Evolutionary conservation across 2,888 invertebrate species (phyloP).

Genomic region (Schizaphis graminum): DNA sequence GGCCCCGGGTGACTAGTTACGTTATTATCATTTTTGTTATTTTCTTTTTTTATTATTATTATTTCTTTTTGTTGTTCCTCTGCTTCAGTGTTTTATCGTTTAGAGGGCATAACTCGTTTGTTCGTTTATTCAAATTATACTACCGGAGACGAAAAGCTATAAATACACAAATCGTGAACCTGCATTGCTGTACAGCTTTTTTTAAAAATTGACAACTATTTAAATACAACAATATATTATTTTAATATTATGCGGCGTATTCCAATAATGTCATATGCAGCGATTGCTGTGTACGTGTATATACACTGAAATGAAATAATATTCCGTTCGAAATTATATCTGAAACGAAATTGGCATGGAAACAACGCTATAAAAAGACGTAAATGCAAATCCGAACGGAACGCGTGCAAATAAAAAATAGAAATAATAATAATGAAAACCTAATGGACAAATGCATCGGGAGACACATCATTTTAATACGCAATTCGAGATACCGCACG

Average conservation of each 20-base stretch:
- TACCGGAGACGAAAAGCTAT: neutral
- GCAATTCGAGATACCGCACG: constrained; percentile 11
- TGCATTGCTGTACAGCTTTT: neutral
- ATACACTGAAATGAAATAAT: neutral
- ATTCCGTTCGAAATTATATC: neutral
- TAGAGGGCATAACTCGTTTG: neutral
- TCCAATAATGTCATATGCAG: neutral
- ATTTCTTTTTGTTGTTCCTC: constrained; percentile 7
- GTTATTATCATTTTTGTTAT: constrained; percentile 45
- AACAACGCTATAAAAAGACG: neutral
- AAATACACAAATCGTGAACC: constrained; percentile 7
- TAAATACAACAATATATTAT: neutral
- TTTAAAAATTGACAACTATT: neutral
- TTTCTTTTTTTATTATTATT: constrained; percentile 17
- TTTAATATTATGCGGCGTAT: neutral
- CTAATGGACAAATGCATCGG: neutral
- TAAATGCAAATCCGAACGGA: constrained; percentile 19
- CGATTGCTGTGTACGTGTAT: neutral
- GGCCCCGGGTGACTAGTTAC: constrained; percentile 55
- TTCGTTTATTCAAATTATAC: constrained; percentile 8
- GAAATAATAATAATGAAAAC: neutral
- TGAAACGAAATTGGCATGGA: neutral
- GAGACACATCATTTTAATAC: constrained; percentile 1
- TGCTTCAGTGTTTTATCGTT: constrained; percentile 18
- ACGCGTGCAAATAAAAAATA: neutral